Percentiles rank a stretch among this genome's conserved stretches.
Evolutionary conservation across 2,113 vertebrate genomes (phyloP).

Genomic region (Sialia sialis): DNA sequence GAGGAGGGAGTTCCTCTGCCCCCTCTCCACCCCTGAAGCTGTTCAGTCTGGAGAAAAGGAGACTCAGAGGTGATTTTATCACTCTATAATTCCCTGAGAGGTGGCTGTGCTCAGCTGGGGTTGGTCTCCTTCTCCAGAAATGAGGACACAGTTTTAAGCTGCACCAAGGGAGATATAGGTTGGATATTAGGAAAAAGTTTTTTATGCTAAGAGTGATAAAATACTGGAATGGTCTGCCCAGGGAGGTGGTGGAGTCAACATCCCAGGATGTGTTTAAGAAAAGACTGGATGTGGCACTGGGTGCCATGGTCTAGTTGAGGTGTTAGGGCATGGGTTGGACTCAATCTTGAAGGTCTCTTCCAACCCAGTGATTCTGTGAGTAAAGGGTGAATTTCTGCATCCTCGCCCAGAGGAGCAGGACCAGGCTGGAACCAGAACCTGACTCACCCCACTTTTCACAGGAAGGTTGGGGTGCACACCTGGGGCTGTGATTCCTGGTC

Average conservation of each 20-base stretch:
- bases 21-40: not conserved
- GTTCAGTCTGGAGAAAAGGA: not conserved
- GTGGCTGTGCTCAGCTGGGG: not conserved
- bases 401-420: not conserved
- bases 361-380: rapidly evolving
- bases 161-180: rapidly evolving
- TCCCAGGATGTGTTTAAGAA: not conserved
- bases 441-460: rapidly evolving
- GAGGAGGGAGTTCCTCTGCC: not conserved
- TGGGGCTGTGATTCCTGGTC: not conserved
- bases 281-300: not conserved
- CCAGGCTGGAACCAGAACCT: rapidly evolving
- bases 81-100: not conserved
- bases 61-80: rapidly evolving
- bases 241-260: not conserved
- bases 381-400: not conserved
- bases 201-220: not conserved
- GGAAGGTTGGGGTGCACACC: not conserved
- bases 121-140: not conserved
- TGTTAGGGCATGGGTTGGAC: not conserved
- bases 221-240: rapidly evolving
- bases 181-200: not conserved
- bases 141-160: not conserved
- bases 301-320: not conserved
- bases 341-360: not conserved